Base-by-base conservation (phyloP, 1,140 invertebrate genomes). In the Trichonephila clavata region DNA sequence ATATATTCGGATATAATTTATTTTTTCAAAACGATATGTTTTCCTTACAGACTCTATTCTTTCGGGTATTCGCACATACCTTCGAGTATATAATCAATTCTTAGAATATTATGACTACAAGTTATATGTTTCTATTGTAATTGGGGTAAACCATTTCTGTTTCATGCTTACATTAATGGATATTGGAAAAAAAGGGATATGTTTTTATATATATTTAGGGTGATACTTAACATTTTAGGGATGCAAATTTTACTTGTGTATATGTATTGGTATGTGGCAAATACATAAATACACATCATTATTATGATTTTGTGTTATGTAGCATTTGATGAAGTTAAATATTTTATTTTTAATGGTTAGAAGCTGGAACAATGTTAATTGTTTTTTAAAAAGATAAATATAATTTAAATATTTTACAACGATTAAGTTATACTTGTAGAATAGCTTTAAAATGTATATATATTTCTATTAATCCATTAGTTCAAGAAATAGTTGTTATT, bases 11-110 rank as follows among this genome's bases (percentile, higher is more conserved):
- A 80, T 93, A 43, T 88, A 43, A 93, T 61, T 39, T 39, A 59
- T 86, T 83, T 92, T 50, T 92, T 81, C 32, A 93, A 93, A 87
- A 93, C 84, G 92, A 93, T 93, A 87, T 88, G 84, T 93, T 88
- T 60, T 84, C 59, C 71, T 60, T 59, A 27, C 83, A 86, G 86
- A 86, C 60, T 21, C 57, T 65, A n/a, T 93, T 60, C 65, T 68
- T 93, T 93, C 92, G 92, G 87, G 68, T 93, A 93, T 93, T 93
- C 92, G 92, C 92, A 93, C 92, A 93, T 93, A 24, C 92, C 92
- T 93, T 61, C 57, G 68, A 93, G 84, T 60, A 93, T 59, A 61
- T 20, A 0, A 90, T 86, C 24, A 71, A 13, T 27, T 81, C 71
- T 61, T 6, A 90, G 32, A 92, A 92, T 83, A 68, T 86, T 68